Evolutionary conservation across 53 echinoderm and acorn worm species (phyloP).

Genomic region (Apostichopus leukothele): DNA sequence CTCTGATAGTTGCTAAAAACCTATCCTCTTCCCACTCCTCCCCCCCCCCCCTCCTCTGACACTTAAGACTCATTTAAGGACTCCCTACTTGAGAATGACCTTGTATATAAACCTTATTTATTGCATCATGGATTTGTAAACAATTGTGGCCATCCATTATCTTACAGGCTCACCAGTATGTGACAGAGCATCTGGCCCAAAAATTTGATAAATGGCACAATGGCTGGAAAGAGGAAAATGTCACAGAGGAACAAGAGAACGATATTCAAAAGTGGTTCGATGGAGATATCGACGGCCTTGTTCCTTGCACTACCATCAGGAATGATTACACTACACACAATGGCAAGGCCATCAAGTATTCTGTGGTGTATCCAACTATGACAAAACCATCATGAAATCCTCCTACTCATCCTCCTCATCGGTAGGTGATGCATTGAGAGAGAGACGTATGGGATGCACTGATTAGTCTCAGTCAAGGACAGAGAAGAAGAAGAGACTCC

Average conservation of each 20-base stretch:
- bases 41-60: too few relatives aligned
- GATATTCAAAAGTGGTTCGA: conserved; percentile 87
- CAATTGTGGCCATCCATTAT: background rate
- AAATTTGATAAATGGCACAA: conserved; percentile 83
- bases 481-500: background rate
- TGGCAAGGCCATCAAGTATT: conserved; percentile 75
- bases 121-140: background rate
- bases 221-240: conserved; percentile 69
- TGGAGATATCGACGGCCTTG: conserved; percentile 76
- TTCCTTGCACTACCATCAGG: conserved; percentile 73
- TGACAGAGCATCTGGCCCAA: conserved; percentile 70
- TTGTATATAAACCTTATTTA: background rate
- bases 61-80: too few relatives aligned
- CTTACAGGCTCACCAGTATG: conserved; percentile 79
- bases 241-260: conserved; percentile 67
- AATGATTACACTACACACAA: conserved; percentile 66
- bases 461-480: background rate
- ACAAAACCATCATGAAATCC: background rate
- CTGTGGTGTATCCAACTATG: conserved; percentile 63
- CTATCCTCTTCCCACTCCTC: too few relatives aligned
- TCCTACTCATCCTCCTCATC: too few relatives aligned
- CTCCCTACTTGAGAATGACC: background rate
- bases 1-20: too few relatives aligned
- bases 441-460: background rate
- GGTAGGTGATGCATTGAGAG: background rate